Evolutionary conservation across 2,888 invertebrate genomes (phyloP).

Genomic region (Rosalia funebris): DNA sequence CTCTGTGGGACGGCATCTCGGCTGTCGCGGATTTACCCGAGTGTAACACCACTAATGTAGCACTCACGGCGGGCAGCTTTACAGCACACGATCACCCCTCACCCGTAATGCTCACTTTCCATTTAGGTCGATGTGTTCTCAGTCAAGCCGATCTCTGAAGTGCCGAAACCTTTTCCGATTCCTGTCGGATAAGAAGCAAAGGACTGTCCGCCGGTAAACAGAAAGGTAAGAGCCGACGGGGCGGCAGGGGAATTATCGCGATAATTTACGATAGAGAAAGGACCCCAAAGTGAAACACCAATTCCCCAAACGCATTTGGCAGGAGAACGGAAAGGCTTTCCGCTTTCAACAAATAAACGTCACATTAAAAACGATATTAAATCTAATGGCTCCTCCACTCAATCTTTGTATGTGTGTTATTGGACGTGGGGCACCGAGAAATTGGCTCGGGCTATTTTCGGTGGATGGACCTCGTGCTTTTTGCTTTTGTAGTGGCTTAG

Average conservation of each 20-base stretch:
- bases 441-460: neutral
- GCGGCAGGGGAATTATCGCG: conserved; percentile 26
- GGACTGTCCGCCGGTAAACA: conserved; percentile 2
- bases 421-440: neutral
- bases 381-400: neutral
- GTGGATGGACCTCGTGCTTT: no score
- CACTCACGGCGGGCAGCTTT: no score
- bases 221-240: conserved; percentile 16
- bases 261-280: conserved; percentile 26
- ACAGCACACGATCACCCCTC: no score
- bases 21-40: no score
- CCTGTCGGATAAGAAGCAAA: conserved; percentile 6
- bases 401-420: neutral
- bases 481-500: no score
- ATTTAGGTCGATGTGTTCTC: conserved; percentile 9
- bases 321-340: neutral
- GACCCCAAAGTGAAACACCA: conserved; percentile 25
- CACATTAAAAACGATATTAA: conserved; percentile 5
- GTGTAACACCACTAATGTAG: no score
- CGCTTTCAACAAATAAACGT: conserved; percentile 3
- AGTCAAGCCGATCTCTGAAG: conserved; percentile 23
- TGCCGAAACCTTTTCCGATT: conserved; percentile 28
- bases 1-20: no score
- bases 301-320: conserved; percentile 9
- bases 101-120: conserved; percentile 21